Base-by-base conservation (phyloP, 2,888 invertebrate genomes). In the Rhagonycha lutea region DNA sequence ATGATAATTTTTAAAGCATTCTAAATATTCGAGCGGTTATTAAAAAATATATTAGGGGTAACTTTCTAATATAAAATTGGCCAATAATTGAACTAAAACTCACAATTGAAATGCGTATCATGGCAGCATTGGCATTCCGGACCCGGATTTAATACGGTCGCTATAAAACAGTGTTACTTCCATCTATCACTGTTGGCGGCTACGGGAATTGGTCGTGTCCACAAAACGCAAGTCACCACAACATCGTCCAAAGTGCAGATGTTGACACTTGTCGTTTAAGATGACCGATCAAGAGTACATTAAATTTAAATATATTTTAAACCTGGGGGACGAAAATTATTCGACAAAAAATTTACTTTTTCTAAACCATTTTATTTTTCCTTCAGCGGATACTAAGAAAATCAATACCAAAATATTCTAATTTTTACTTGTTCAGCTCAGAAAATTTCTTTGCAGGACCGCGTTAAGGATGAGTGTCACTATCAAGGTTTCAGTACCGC, bases 41-140 rank as follows among this genome's bases (percentile, higher is more conserved):
- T 65, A 65, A 65, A 63, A 77, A 69, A 69, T 67, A 73, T 68
- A 73, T 68, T 62, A 70, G 76, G 76, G 68, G 72, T 75, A 75
- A 75, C 73, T 79, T 76, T 74, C 73, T 72, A 70, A 70, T 75
- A 73, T 75, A 78, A 79, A 77, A 78, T 79, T 74, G 77, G 70
- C 77, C 76, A 75, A 77, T 77, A 79, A 79, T 79, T 70, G 79
- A 77, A 77, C 76, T 74, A 72, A 75, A 77, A 77, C 74, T 79
- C 83, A 87, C 86, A 87, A 87, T 87, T 86, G 87, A 87, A 86
- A 85, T 84, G 87, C 87, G 82, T 83, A 86, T 87, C 87, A 87
- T 86, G 85, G 82, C 83, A 78, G 79, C 84, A 86, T 86, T 86
- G 86, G 85, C 86, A 87, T 87, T 87, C 87, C 86, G 85, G 83